phyloP scores from a whole-genome alignment of 2,888 invertebrate species.

The Folsomia candida region DNA sequence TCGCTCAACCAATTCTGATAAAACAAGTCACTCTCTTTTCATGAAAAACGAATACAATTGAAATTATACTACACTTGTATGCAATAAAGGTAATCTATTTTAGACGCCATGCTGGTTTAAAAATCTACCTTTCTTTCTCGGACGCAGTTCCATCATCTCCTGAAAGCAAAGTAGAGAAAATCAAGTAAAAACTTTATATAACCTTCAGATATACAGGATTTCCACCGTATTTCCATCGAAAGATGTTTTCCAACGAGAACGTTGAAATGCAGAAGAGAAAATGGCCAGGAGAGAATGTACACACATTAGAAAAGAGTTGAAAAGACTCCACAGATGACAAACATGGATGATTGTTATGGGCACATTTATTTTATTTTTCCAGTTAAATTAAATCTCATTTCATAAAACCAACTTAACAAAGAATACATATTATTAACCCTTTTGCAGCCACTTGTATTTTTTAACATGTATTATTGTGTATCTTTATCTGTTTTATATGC shows the following conservation, averaged over 20 bases:
- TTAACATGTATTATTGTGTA: neutral
- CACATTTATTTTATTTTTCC: constrained; percentile 6
- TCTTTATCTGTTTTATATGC: neutral
- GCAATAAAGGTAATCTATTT: neutral
- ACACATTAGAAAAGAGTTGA: neutral
- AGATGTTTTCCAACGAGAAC: constrained; percentile 3
- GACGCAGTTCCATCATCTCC: constrained; percentile 50
- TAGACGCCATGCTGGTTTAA: no score
- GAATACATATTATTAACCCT: neutral
- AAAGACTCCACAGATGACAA: neutral
- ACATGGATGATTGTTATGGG: neutral
- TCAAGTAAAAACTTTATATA: neutral
- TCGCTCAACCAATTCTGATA: no score
- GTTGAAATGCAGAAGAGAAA: neutral
- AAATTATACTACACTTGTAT: neutral
- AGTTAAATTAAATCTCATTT: neutral
- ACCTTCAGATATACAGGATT: neutral
- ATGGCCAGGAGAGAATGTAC: neutral
- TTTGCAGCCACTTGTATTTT: neutral
- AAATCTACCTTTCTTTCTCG: constrained; percentile 49
- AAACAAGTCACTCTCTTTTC: neutral
- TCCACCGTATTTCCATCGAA: constrained; percentile 5
- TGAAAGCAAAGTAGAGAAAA: constrained; percentile 24
- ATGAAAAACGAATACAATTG: neutral
- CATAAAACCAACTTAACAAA: neutral